Conservation (phyloP, 1,140 invertebrate genomes). For the Drosophila leontia region DNA sequence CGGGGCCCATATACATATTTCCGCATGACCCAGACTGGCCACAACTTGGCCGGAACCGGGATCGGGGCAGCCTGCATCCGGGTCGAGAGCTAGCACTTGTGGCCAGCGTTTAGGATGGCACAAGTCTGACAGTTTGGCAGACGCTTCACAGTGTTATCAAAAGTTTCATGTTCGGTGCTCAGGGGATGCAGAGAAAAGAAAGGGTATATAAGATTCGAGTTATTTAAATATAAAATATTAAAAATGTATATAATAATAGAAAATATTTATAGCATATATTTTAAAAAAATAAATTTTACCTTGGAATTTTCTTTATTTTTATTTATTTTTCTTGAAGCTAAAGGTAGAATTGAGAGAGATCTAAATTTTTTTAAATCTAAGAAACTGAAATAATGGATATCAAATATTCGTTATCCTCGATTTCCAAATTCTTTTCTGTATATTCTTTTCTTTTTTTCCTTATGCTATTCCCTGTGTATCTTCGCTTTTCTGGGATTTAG, state of each 20-base stretch:
- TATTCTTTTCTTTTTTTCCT: neutral
- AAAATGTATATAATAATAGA: too few species aligned
- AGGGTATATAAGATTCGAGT: neutral
- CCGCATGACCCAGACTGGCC: conserved; percentile 55
- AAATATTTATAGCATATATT: neutral
- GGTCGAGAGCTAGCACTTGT: conserved; percentile 25
- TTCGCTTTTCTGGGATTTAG: conserved; percentile 65
- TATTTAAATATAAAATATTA: neutral
- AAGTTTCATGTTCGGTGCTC: conserved; percentile 7
- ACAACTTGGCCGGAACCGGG: conserved; percentile 39
- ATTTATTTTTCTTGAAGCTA: neutral
- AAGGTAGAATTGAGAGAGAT: rapidly evolving
- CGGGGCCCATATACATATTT: conserved; percentile 36
- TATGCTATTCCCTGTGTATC: conserved; percentile 21
- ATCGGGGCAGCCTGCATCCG: conserved; percentile 6
- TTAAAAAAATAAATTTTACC: too few species aligned
- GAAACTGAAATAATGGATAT: neutral
- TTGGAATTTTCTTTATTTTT: too few species aligned
- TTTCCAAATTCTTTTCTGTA: neutral
- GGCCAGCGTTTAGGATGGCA: conserved; percentile 28
- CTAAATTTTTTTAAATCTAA: neutral
- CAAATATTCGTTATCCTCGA: neutral
- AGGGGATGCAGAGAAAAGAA: neutral
- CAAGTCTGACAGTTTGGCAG: conserved; percentile 51
- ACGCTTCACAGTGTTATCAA: conserved; percentile 65